Percentiles rank a stretch among this genome's conserved stretches.
phyloP scores from a whole-genome alignment of 1,140 invertebrate species.

The Dinoponera quadriceps region DNA sequence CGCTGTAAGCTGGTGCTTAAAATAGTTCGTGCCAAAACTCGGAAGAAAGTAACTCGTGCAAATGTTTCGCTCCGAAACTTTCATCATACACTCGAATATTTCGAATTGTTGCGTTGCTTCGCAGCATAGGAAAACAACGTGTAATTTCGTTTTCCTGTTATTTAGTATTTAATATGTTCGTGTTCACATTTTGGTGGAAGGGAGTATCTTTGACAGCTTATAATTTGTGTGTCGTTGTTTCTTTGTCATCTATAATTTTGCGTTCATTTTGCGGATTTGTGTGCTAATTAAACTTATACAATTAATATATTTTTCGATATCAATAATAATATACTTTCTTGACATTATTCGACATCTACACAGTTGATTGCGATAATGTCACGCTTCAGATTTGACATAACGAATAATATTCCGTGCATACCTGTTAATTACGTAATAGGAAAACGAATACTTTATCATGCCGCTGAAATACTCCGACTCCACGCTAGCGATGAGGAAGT shows the following conservation, averaged over 20 bases:
- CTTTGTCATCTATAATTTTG: too few species aligned
- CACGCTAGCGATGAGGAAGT: conserved; percentile 52
- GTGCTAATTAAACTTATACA: too few species aligned
- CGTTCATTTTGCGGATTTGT: too few species aligned
- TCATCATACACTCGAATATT: background rate
- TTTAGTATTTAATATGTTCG: too few species aligned
- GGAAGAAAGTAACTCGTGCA: conserved; percentile 8
- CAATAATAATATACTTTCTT: background rate
- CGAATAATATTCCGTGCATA: background rate
- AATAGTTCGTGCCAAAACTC: conserved; percentile 39
- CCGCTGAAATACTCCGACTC: conserved; percentile 46
- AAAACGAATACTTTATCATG: conserved; percentile 55
- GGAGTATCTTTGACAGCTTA: too few species aligned
- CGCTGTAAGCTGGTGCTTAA: conserved; percentile 41
- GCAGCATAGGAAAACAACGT: too few species aligned
- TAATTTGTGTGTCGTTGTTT: too few species aligned
- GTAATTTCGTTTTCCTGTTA: too few species aligned
- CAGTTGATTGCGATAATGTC: conserved; percentile 2
- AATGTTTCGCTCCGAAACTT: conserved; percentile 51
- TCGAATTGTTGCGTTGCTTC: conserved; percentile 19
- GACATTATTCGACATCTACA: background rate
- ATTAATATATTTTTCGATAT: too few species aligned
- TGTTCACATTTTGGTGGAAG: too few species aligned
- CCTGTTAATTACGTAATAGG: conserved; percentile 54
- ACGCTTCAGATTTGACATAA: background rate